Evolutionary conservation across 2,888 invertebrate species (phyloP).

Genomic region (Branchinecta sandiegonensis): DNA sequence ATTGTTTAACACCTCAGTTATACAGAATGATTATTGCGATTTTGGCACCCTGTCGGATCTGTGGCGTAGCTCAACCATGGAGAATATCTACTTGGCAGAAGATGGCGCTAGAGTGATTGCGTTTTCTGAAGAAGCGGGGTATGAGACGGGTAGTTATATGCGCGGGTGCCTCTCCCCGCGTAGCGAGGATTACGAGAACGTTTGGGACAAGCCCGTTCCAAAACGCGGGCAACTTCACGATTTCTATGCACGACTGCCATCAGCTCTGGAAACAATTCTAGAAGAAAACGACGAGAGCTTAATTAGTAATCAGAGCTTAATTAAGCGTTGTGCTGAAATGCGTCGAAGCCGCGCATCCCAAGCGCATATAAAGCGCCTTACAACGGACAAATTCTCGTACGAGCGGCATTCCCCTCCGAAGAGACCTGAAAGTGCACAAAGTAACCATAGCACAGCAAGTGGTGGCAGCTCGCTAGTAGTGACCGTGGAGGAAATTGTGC

Average conservation of each 20-base stretch:
- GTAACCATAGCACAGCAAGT: constrained; percentile 14
- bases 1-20: background rate
- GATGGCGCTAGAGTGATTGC: background rate
- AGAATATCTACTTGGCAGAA: background rate
- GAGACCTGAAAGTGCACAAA: background rate
- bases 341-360: background rate
- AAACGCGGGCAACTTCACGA: background rate
- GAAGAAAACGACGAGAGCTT: constrained; percentile 6
- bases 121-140: background rate
- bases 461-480: constrained; percentile 43
- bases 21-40: background rate
- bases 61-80: background rate
- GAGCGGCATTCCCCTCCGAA: background rate
- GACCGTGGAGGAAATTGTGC: constrained; percentile 45
- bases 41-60: background rate
- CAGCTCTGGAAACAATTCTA: background rate
- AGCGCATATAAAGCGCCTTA: background rate
- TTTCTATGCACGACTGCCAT: background rate
- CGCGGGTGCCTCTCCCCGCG: constrained; percentile 9
- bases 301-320: background rate
- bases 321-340: background rate
- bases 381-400: background rate
- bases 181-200: background rate
- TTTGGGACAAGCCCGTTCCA: background rate
- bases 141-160: background rate